Evolutionary conservation across 2,888 invertebrate species (phyloP), one percentile per base, ranked within the genome.

Genomic region (Macrophya alboannulata): DNA sequence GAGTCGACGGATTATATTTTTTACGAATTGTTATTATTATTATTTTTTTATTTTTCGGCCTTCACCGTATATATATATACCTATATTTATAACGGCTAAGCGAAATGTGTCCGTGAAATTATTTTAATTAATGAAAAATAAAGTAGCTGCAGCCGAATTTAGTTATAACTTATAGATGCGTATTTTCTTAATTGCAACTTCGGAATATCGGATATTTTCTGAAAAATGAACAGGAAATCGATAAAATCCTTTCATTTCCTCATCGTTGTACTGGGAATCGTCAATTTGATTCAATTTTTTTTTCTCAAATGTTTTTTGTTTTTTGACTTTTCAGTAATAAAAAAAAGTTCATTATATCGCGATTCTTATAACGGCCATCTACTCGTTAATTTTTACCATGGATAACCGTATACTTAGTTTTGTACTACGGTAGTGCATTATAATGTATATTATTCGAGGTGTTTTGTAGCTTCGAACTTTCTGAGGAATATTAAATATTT

Each of bases 1-100:
- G 77, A 77, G 77, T 55, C 77, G n/a, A 77, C 55, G 77, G 17
- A 55, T 77, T 51, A 51, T 77, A 25, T 76, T 4, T 48, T 43
- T 72, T 21, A 12, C 12, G 43, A 12, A 15, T 10, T 25, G 37
- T 37, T 71, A 31, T 31, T 31, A 2, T 31, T 31, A 31, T 31
- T 31, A 2, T 31, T 31, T 2, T 31, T 31, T 31, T 31, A 2
- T 31, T 31, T 31, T 31, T 2, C 31, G 3, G 31, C 31, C n/a
- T n/a, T 62, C n/a, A 25, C n/a, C n/a, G 62, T 62, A 62, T 8
- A 31, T 62, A n/a, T 62, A 62, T 62, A 62, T 9, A 25, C 9
- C 9, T n/a, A n/a, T 43, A 43, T 9, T 15, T 17, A 40, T 40
- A 9, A 17, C 31, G 62, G 43, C 21, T 45, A 12, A 48, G 12